phyloP scores from a whole-genome alignment of 2,113 vertebrate species.

The Oryzias celebensis region DNA sequence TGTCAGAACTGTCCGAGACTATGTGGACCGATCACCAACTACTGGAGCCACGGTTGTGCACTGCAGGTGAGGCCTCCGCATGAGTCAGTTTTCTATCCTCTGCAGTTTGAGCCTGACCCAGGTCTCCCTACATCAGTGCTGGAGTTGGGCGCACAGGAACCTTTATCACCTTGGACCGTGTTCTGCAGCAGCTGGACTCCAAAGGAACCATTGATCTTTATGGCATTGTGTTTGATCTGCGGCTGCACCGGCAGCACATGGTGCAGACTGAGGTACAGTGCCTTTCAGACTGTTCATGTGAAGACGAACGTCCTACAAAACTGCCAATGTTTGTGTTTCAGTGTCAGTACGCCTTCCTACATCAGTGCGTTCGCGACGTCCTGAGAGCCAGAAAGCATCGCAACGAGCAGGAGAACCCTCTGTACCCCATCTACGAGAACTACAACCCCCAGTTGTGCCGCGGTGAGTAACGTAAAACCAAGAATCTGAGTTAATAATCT shows the following conservation, averaged over 20 bases:
- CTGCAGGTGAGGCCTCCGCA: constrained; percentile 84
- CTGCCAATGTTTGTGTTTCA: constrained; percentile 11
- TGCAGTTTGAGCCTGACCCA: background rate
- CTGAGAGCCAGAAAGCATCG: constrained; percentile 88
- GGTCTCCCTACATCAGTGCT: constrained; percentile 71
- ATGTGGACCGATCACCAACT: constrained; percentile 85
- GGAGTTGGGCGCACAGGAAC: constrained; percentile 96
- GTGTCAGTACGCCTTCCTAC: constrained; percentile 89
- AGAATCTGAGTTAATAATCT: too few relatives aligned
- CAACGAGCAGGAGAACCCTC: constrained; percentile 89
- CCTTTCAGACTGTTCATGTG: background rate
- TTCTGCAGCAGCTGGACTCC: constrained; percentile 89
- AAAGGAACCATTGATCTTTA: constrained; percentile 89
- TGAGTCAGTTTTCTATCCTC: too few relatives aligned
- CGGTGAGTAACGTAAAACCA: constrained; percentile 63
- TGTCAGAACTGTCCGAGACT: constrained; percentile 91
- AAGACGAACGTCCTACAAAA: background rate
- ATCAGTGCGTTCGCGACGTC: constrained; percentile 94
- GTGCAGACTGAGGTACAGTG: constrained; percentile 90
- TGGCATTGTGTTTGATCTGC: constrained; percentile 88
- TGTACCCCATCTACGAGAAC: constrained; percentile 96
- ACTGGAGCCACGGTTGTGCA: constrained; percentile 88
- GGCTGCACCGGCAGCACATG: constrained; percentile 93
- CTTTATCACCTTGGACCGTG: constrained; percentile 91
- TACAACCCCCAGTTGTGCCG: constrained; percentile 93